Conservation (phyloP, 2,797 vertebrate genomes). For the Acestrorhynchus altus region DNA sequence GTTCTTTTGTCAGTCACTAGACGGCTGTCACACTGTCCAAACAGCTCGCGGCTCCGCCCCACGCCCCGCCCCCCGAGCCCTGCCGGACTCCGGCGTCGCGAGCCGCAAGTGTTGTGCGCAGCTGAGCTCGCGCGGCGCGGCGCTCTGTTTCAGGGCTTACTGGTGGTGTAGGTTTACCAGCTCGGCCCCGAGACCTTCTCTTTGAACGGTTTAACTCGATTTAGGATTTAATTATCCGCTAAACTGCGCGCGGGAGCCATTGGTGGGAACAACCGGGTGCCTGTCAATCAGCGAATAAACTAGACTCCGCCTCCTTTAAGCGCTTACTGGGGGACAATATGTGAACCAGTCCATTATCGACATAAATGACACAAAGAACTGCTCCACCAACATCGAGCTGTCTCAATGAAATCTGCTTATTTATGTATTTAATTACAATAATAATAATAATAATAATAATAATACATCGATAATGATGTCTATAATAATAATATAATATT, state of each 20-base stretch:
- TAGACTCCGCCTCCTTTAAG: constrained; percentile 33
- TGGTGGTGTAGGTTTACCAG: constrained; percentile 76
- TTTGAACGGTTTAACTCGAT: constrained; percentile 77
- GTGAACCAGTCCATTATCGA: constrained; percentile 8
- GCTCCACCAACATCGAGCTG: background rate
- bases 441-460: background rate
- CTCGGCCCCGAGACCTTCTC: constrained; percentile 68
- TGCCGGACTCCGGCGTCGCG: constrained; percentile 35
- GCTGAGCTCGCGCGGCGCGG: constrained; percentile 70
- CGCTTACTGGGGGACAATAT: constrained; percentile 6
- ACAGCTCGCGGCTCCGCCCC: constrained; percentile 53
- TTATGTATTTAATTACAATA: no score
- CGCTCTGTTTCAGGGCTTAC: constrained; percentile 71
- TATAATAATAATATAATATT: no score
- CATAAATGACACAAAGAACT: constrained; percentile 13
- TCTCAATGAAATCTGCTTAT: background rate
- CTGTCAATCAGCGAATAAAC: constrained; percentile 75
- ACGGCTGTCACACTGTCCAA: constrained; percentile 60
- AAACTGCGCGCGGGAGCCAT: constrained; percentile 76
- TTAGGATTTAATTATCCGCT: constrained; percentile 86
- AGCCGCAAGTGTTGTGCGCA: constrained; percentile 65
- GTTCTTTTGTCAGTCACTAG: constrained; percentile 44
- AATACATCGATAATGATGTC: background rate
- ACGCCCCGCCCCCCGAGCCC: constrained; percentile 30
- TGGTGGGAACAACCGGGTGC: constrained; percentile 71